Evolutionary conservation across 2,888 invertebrate genomes (phyloP), one percentile per base, ranked within the genome.

Genomic region (Hybos culiciformis): DNA sequence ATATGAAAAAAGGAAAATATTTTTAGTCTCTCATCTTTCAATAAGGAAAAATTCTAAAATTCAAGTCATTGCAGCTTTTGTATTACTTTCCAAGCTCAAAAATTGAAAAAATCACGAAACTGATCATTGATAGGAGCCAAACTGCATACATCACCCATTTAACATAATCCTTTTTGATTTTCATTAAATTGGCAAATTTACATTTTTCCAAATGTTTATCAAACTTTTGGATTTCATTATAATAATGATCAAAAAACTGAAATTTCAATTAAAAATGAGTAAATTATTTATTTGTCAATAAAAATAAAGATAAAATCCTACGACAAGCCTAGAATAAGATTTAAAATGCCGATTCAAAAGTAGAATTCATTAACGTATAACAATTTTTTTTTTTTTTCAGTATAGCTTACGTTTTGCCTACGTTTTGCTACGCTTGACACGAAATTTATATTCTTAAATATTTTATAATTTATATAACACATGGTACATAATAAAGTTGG

Each of bases 161-260:
- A 5, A 53, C 36, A 17, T 54, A 23, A 52, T 53, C 12, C 47
- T 51, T 19, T 46, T 46, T 24, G 45, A 48, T 4, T 44, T 42
- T 34, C 14, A 44, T 43, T 20, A 17, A 51, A 46, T 15, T 42
- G 24, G 26, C 55, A 12, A 36, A 23, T 34, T 55, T 53, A 14
- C 64, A 65, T 32, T 54, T 55, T 1, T 43, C 44, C 1, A 62
- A 50, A 23, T 54, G 43, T 0, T 45, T 53, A 48, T 63, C 62
- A 36, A 63, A 63, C 41, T 57, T 58, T 2, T 50, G 31, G 3
- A 63, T 39, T 12, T 53, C 53, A 21, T 50, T 46, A 31, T 58
- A 50, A 43, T 62, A 63, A 15, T 56, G 53, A 12, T 55, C 46
- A 37, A 56, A 64, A 42, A 63, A 63, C 9, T 49, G n/a, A n/a